A percentile compares a stretch with the other conserved stretches of the same genome.
These are phyloP conservation scores for Nibea coibor DNA, from an alignment of 2,113 vertebrate genomes.

Conservation along the genomic window DNA sequence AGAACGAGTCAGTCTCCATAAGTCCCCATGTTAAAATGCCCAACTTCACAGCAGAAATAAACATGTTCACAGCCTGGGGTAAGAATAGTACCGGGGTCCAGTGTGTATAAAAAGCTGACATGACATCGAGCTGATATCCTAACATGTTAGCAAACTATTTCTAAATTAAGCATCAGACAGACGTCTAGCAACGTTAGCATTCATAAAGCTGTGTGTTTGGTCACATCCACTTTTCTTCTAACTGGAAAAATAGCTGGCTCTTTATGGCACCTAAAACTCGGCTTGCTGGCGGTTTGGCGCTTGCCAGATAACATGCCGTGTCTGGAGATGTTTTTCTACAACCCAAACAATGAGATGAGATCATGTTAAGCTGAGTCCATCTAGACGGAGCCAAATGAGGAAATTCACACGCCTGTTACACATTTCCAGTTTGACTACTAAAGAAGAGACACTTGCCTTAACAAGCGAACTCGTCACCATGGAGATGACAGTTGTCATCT, in stretches of 20 bases:
- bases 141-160: neutral
- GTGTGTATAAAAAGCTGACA: neutral
- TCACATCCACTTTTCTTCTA: too few relatives aligned
- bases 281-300: neutral
- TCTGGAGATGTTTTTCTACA: neutral
- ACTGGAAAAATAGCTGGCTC: neutral
- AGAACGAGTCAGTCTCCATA: too few relatives aligned
- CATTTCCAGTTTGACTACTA: neutral
- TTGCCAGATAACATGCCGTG: neutral
- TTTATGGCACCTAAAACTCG: neutral
- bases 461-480: constrained; percentile 33
- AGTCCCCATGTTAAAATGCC: too few relatives aligned
- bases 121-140: neutral
- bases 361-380: neutral
- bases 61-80: too few relatives aligned
- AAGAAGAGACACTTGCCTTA: constrained; percentile 2
- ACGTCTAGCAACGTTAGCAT: neutral
- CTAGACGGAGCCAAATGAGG: neutral
- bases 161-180: neutral
- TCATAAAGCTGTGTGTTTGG: neutral
- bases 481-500: constrained; percentile 37
- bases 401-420: neutral
- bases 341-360: neutral
- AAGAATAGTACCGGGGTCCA: too few relatives aligned
- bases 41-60: too few relatives aligned